Evolutionary conservation across 2,113 vertebrate genomes (phyloP), one percentile per base, ranked within the genome.

Genomic region (Panthera uncia): DNA sequence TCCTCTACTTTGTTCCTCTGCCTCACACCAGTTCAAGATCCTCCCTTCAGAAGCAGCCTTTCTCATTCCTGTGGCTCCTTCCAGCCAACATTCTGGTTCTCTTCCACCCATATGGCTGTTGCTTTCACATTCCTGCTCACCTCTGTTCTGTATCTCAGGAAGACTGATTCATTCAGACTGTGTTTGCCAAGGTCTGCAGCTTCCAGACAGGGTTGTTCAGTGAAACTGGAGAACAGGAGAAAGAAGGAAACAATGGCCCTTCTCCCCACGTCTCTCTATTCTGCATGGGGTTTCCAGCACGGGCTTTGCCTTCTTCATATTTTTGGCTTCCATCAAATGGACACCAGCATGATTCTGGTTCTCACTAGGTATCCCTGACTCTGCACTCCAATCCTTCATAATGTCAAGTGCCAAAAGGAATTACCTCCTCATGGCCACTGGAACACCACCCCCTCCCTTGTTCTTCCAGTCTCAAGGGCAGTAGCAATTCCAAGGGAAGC

Each of bases 21-120:
- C 10, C 27, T 41, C 57, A 76, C 31, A 82, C 13, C 41, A n/a
- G 23, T 25, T 1, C 2, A 48, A 45, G 85, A 25, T 8, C 23
- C 31, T 68, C 19, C 15, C 1, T 0, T n/a, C 15, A 0, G 1
- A 2, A 81, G 41, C 41, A 63, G 9, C 18, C 1, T 36, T 5
- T 82, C 74, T 81, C 23, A 4, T 29, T 31, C 74, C n/a, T n/a
- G 11, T 50, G 63, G 31, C 55, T 94, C 69, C 84, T 36, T 69
- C 7, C 4, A 36, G 25, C n/a, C 76, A 45, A 10, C 14, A 23
- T 21, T 66, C 94, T 31, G 9, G 45, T 36, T 80, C 57, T 33
- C 65, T n/a, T 31, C 73, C 55, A 16, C 1, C 21, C 31, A 7
- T 1, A 7, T n/a, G 86, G 55, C 36, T 31, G 1, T 41, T 87